Conservation (phyloP, 2,113 vertebrate species). For the Paraplagusia blochii region DNA sequence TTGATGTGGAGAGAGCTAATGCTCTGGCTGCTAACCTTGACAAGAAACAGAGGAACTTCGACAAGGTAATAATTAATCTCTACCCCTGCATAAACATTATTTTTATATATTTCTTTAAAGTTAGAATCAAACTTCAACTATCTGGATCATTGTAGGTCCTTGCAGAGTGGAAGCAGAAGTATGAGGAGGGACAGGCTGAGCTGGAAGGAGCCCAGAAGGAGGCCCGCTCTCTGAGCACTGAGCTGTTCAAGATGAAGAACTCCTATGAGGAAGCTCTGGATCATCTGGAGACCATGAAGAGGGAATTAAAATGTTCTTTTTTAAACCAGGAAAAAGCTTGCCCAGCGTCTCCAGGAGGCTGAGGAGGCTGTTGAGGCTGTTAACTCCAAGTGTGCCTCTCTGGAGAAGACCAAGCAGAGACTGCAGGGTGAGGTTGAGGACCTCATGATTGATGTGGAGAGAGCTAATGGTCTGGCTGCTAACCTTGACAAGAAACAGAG, state of each 20-base stretch:
- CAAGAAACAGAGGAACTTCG: conserved; percentile 83
- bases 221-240: too few species aligned
- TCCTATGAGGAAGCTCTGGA: too few species aligned
- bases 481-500: conserved; percentile 78
- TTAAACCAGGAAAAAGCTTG: conserved; percentile 86
- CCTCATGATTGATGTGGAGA: conserved; percentile 71
- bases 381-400: conserved; percentile 83
- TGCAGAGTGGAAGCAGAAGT: conserved; percentile 81
- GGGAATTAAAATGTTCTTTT: too few species aligned
- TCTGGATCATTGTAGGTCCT: conserved; percentile 79
- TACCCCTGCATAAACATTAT: conserved; percentile 3
- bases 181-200: too few species aligned
- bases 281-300: too few species aligned
- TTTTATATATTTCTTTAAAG: neutral
- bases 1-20: conserved; percentile 72
- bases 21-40: conserved; percentile 69
- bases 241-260: too few species aligned
- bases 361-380: conserved; percentile 68
- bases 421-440: conserved; percentile 70
- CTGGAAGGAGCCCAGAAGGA: too few species aligned
- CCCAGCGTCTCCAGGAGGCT: conserved; percentile 80
- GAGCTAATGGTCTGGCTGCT: conserved; percentile 70
- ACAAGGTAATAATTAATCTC: too few species aligned
- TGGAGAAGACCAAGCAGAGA: conserved; percentile 86
- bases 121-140: too few species aligned